These are phyloP conservation scores for Capromys pilorides DNA, from an alignment of 2,797 vertebrate genomes.

Conservation along the genomic window DNA sequence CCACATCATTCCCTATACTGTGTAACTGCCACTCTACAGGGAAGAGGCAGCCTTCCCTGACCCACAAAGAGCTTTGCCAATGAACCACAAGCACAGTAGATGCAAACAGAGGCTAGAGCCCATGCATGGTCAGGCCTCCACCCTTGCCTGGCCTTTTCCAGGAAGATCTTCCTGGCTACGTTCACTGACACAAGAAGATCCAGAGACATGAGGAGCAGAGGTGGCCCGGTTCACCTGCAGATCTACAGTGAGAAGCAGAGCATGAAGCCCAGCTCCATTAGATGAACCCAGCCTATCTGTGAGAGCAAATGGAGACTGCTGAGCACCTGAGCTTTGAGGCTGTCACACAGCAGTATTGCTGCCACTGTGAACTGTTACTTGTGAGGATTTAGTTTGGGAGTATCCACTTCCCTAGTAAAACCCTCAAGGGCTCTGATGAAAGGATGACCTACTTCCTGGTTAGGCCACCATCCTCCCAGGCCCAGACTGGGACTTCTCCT, in stretches of 20 bases:
- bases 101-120: background rate
- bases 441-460: slow-evolving; percentile 9
- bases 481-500: background rate
- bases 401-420: background rate
- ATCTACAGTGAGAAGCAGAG: background rate
- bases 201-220: background rate
- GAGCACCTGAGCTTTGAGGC: background rate
- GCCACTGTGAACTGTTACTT: background rate
- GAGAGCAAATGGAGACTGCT: background rate
- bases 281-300: background rate
- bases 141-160: background rate
- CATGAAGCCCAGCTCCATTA: background rate
- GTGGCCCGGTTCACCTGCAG: background rate
- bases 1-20: background rate
- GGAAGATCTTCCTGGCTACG: no score
- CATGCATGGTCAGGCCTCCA: background rate
- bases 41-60: background rate
- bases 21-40: background rate
- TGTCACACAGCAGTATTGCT: background rate
- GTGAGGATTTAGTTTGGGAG: background rate
- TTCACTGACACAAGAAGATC: background rate
- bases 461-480: background rate
- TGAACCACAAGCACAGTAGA: background rate
- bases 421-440: background rate
- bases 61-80: background rate